A percentile compares a stretch with the other conserved stretches of the same genome.
These are phyloP conservation scores for Acleris emargana DNA, from an alignment of 2,888 invertebrate genomes.

Conservation along the genomic window DNA sequence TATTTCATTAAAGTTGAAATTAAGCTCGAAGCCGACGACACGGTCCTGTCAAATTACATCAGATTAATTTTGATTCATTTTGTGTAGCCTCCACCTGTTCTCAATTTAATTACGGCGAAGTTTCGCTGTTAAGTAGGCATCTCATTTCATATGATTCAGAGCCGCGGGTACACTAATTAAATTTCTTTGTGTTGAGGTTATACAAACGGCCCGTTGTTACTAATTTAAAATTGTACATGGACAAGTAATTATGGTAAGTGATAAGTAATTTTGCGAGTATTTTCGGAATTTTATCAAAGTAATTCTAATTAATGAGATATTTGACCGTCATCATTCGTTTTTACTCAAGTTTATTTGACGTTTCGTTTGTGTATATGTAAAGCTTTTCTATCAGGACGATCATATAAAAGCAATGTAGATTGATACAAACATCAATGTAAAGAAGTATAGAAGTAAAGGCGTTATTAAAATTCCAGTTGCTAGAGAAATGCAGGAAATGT, in stretches of 20 bases:
- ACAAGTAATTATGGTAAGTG: background rate
- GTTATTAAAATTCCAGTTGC: too few relatives aligned
- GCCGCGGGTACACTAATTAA: conserved; percentile 61
- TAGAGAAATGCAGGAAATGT: too few relatives aligned
- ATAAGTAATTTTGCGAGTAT: too few relatives aligned
- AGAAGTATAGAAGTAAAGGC: too few relatives aligned
- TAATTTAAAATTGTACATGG: background rate
- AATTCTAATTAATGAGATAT: too few relatives aligned
- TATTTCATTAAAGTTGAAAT: conserved; percentile 69
- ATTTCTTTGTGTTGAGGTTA: conserved; percentile 52
- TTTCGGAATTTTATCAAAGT: too few relatives aligned
- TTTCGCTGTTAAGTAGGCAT: conserved; percentile 72
- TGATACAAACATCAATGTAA: too few relatives aligned
- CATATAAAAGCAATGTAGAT: too few relatives aligned
- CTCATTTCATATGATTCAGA: conserved; percentile 68
- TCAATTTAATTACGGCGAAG: conserved; percentile 74
- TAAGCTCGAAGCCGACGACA: conserved; percentile 60
- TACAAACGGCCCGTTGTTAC: background rate
- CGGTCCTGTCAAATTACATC: conserved; percentile 67
- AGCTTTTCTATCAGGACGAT: too few relatives aligned
- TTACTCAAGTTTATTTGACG: too few relatives aligned
- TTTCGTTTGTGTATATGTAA: too few relatives aligned
- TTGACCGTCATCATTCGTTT: too few relatives aligned
- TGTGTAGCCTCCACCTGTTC: conserved; percentile 74
- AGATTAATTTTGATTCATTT: conserved; percentile 80